phyloP scores from a whole-genome alignment of 2,888 invertebrate species.

The Alviniconcha strummeri region DNA sequence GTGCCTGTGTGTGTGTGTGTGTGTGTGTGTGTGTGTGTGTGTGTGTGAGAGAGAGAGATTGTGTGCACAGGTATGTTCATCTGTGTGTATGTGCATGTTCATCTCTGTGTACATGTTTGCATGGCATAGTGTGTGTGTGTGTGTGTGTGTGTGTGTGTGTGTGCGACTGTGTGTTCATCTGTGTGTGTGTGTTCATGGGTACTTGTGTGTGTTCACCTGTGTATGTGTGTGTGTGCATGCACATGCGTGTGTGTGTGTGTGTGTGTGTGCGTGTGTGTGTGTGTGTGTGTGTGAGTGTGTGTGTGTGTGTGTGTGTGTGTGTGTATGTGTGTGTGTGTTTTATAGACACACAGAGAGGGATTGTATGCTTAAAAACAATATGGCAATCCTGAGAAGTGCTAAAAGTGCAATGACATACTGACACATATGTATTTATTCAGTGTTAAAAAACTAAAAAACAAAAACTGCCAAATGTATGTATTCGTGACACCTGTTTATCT shows the following conservation, averaged over 20 bases:
- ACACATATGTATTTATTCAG: too few species aligned
- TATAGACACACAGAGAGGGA: too few species aligned
- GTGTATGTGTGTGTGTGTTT: neutral
- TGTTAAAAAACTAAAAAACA: neutral
- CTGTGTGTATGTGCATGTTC: neutral
- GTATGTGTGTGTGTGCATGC: neutral
- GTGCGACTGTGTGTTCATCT: neutral
- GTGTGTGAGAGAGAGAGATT: neutral
- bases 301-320: neutral
- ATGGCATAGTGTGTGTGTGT: neutral
- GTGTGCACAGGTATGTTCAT: neutral
- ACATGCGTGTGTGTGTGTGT: neutral
- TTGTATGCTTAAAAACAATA: too few species aligned
- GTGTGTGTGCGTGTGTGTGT: neutral
- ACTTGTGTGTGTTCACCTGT: slow-evolving; percentile 12
- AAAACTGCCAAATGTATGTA: too few species aligned
- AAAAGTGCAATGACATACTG: too few species aligned
- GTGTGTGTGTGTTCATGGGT: neutral
- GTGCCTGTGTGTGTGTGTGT: neutral
- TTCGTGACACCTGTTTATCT: too few species aligned
- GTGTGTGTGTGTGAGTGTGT: neutral
- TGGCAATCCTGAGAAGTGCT: too few species aligned
- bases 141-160: neutral
- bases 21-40: neutral
- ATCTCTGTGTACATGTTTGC: neutral